Percentiles rank a stretch among this genome's conserved stretches.
Evolutionary conservation across 2,888 invertebrate genomes (phyloP).

Genomic region (Sicus ferrugineus): DNA sequence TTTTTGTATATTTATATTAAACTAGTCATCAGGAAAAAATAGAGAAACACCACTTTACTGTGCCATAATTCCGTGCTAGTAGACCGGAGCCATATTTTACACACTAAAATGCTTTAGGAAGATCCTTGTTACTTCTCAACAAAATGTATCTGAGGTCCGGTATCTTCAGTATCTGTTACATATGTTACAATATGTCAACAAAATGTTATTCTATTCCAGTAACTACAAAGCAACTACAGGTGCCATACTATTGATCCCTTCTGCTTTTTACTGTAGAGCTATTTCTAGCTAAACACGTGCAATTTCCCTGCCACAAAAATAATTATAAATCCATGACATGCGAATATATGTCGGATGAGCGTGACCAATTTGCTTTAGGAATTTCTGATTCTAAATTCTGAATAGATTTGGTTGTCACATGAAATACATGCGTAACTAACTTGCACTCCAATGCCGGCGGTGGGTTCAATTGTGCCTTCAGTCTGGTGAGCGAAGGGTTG

Average conservation of each 20-base stretch:
- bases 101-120: not conserved
- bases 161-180: no score
- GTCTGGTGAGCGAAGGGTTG: not conserved
- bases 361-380: constrained; percentile 10
- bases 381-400: not conserved
- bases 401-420: not conserved
- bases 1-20: constrained; percentile 23
- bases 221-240: constrained; percentile 2
- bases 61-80: constrained; percentile 27
- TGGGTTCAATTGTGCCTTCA: not conserved
- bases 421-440: not conserved
- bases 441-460: not conserved
- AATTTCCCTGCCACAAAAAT: not conserved
- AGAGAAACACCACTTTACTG: constrained; percentile 10
- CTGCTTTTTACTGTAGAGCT: not conserved
- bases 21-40: constrained; percentile 28
- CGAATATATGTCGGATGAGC: no score
- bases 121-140: no score
- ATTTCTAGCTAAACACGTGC: not conserved
- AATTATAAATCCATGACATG: not conserved
- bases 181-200: no score
- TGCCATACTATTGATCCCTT: constrained; percentile 24
- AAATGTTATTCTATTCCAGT: not conserved
- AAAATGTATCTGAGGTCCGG: no score
- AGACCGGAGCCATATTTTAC: constrained; percentile 28